Conservation (phyloP, 2,797 vertebrate genomes). For the Zalophus californianus region DNA sequence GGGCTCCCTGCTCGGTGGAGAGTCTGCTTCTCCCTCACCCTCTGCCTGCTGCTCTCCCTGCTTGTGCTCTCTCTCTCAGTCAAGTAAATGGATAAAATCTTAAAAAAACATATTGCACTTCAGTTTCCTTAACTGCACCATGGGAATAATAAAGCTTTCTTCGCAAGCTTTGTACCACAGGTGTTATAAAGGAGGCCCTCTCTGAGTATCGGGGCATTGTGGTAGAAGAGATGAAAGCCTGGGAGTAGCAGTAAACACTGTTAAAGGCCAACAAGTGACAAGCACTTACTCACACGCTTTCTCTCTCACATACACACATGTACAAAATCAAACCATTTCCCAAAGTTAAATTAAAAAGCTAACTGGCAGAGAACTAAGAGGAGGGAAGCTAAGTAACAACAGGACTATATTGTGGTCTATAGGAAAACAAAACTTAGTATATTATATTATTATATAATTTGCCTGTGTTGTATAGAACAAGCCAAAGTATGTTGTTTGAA, state of each 20-base stretch:
- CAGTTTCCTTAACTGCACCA: neutral
- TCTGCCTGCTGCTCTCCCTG: neutral
- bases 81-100: neutral
- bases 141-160: neutral
- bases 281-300: neutral
- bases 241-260: neutral
- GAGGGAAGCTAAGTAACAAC: neutral
- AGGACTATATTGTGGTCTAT: neutral
- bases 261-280: neutral
- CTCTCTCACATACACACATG: neutral
- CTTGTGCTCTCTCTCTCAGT: neutral
- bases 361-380: neutral
- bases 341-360: conserved; percentile 2
- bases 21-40: neutral
- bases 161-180: neutral
- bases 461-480: neutral
- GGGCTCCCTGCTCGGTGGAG: neutral
- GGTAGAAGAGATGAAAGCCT: neutral
- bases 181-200: neutral
- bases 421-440: neutral
- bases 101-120: neutral
- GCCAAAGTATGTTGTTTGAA: neutral
- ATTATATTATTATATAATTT: neutral
- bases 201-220: neutral
- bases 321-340: neutral